Evolutionary conservation across 2,888 invertebrate species (phyloP), one percentile per base, ranked within the genome.

Genomic region (Amphipyra tragopoginis): DNA sequence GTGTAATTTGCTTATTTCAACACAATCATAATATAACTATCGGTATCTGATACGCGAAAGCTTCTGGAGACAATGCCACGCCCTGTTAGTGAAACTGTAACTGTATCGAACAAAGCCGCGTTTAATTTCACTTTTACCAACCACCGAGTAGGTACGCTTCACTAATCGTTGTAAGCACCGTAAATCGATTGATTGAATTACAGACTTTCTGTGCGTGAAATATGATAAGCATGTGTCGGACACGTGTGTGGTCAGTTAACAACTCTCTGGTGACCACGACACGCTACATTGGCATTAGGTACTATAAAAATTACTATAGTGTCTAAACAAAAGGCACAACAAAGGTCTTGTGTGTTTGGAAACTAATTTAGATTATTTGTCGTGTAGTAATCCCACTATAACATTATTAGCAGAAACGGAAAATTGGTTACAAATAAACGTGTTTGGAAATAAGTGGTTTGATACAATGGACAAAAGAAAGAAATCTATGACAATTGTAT

Each of bases 51-150:
- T 69, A 66, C 68, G 81, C 72, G 80, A 84, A 86, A 86, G 80
- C 69, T 75, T 43, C 54, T 56, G 70, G 57, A 74, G 72, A 79
- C 77, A 81, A 81, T 81, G 81, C 72, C 73, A 75, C 66, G 77
- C 78, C 79, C 72, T 80, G 71, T 63, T 65, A 77, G 86, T 82
- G 85, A 85, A 88, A 89, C 78, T 75, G 73, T 75, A 73, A 78
- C 77, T 70, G 73, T 77, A 73, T 74, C 69, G 77, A 77, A 83
- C 82, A 86, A 85, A 86, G 73, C 80, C 77, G 75, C 74, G 83
- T 84, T 85, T 79, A 80, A 82, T 85, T 90, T 92, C 91, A 90
- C 92, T 92, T 92, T 93, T 92, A 84, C 90, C 77, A 71, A 82
- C 86, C 83, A 76, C 83, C 60, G 72, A 5, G 5, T 7, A 29